Conservation (phyloP, 2,113 vertebrate species). For the Otolemur garnettii region DNA sequence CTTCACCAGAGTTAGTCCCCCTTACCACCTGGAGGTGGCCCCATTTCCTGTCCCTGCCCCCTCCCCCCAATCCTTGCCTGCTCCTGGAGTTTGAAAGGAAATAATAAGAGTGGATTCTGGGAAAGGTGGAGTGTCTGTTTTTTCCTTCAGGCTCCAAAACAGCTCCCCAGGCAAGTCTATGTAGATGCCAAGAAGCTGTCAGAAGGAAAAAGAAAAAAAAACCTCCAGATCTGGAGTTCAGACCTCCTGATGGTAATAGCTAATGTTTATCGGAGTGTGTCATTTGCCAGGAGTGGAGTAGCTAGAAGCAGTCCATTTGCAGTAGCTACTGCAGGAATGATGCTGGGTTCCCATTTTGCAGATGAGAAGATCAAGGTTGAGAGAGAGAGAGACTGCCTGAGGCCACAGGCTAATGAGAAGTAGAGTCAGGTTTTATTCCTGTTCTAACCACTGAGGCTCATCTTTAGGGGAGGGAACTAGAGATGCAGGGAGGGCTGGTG, state of each 20-base stretch:
- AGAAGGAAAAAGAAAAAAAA: conserved; percentile 47
- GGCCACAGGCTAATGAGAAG: neutral
- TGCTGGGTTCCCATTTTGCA: neutral
- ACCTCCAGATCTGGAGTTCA: neutral
- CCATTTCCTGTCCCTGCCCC: neutral
- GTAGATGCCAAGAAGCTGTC: conserved; percentile 61
- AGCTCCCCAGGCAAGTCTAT: neutral
- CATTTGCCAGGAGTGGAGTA: rapidly evolving
- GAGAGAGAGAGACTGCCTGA: neutral
- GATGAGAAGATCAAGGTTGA: neutral
- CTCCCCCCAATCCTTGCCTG: neutral
- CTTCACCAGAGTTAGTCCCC: neutral
- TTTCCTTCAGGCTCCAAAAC: conserved; percentile 36
- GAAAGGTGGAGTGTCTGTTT: conserved; percentile 50
- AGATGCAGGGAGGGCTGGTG: neutral
- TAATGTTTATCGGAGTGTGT: rapidly evolving
- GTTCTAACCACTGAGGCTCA: neutral
- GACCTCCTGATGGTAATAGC: neutral
- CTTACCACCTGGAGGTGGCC: neutral
- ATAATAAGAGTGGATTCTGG: conserved; percentile 11
- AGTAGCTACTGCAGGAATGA: rapidly evolving
- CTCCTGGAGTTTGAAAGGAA: conserved; percentile 25
- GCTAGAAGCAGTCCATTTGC: rapidly evolving
- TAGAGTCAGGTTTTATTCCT: neutral
- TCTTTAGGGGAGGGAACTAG: neutral